phyloP scores from a whole-genome alignment of 2,888 invertebrate genomes.

The Germaria angustata region DNA sequence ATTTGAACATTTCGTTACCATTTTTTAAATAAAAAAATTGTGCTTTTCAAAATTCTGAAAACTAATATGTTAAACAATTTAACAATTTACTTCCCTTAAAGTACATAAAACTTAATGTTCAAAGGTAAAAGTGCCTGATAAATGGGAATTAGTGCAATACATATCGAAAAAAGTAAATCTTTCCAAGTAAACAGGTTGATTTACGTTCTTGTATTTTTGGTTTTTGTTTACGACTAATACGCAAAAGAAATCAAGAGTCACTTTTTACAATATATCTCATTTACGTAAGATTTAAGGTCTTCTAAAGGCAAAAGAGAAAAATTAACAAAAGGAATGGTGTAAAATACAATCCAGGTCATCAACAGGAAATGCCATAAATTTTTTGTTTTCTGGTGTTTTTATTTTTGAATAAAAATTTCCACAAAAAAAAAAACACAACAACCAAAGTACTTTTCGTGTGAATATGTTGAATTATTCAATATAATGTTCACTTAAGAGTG shows the following conservation, averaged over 20 bases:
- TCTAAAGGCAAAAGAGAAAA: slow-evolving; percentile 18
- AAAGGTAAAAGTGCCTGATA: neutral
- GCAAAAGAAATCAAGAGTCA: slow-evolving; percentile 33
- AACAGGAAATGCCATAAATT: slow-evolving; percentile 65
- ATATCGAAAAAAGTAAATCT: neutral
- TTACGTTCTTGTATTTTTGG: slow-evolving; percentile 4
- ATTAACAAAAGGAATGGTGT: too few relatives aligned
- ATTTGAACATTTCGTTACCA: too few relatives aligned
- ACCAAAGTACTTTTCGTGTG: slow-evolving; percentile 24
- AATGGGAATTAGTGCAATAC: too few relatives aligned
- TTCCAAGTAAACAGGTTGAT: slow-evolving; percentile 1
- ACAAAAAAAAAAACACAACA: slow-evolving; percentile 13
- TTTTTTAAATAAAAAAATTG: too few relatives aligned
- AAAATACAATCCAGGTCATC: slow-evolving; percentile 52
- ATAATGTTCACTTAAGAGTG: too few relatives aligned
- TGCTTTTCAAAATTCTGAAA: too few relatives aligned
- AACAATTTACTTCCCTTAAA: neutral
- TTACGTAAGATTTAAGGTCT: slow-evolving; percentile 40
- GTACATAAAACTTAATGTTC: neutral
- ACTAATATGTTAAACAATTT: too few relatives aligned
- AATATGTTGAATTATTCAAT: neutral
- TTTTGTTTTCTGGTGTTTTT: slow-evolving; percentile 3
- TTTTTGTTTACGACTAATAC: neutral
- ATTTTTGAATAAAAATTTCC: neutral
- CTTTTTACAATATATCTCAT: slow-evolving; percentile 34